A percentile compares a stretch with the other conserved stretches of the same genome.
Evolutionary conservation across 2,113 vertebrate genomes (phyloP).

Genomic region (Irena cyanogastra): DNA sequence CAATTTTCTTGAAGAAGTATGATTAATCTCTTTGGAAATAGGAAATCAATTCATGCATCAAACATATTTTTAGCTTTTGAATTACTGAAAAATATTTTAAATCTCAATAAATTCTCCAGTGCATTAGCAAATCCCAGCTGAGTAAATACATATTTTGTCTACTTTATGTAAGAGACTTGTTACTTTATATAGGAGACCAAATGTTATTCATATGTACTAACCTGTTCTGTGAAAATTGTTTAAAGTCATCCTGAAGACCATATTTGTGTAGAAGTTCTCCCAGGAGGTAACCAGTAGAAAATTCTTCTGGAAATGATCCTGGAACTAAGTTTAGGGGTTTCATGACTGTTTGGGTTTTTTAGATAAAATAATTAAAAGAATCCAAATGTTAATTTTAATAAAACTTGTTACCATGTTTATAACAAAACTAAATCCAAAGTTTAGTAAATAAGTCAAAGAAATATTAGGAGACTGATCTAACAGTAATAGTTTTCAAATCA

Average conservation of each 20-base stretch:
- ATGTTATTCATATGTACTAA: constrained; percentile 56
- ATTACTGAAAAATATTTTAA: not conserved
- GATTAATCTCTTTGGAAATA: not conserved
- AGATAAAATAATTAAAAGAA: not conserved
- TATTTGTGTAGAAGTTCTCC: constrained; percentile 90
- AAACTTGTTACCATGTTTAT: not conserved
- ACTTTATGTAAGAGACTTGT: not conserved
- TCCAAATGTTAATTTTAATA: not conserved
- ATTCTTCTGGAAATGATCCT: constrained; percentile 79
- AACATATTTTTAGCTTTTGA: not conserved
- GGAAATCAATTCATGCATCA: rapidly evolving
- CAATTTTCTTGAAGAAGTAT: not conserved
- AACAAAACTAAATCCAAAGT: not conserved
- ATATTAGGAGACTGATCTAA: not conserved
- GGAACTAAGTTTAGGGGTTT: constrained; percentile 68
- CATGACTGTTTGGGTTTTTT: not conserved
- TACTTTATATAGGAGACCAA: not conserved
- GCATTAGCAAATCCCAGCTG: not conserved
- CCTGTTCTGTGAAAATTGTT: constrained; percentile 86
- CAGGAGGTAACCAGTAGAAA: constrained; percentile 89
- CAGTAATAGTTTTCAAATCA: not conserved
- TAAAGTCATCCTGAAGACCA: constrained; percentile 88
- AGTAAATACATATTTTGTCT: not conserved
- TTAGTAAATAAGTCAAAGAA: not conserved
- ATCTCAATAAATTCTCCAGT: not conserved